Conservation (phyloP, 2,888 invertebrate species). For the Eupithecia pulchellata region DNA sequence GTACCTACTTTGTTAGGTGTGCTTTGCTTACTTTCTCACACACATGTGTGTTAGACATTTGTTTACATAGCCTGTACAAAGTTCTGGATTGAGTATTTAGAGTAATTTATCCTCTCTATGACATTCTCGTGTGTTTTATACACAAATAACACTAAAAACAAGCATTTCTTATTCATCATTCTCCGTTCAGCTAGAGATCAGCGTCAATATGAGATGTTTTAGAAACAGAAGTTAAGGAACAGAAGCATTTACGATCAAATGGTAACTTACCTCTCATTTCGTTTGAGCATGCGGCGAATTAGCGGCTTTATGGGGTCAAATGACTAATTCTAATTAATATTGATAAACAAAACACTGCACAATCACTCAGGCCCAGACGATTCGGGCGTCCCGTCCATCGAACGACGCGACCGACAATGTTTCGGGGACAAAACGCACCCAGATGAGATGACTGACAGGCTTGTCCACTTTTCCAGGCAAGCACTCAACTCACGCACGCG, state of each 20-base stretch:
- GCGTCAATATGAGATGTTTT: background rate
- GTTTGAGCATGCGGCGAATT: slow-evolving; percentile 45
- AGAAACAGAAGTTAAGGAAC: background rate
- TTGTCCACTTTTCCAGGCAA: background rate
- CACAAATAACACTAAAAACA: background rate
- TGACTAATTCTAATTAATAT: slow-evolving; percentile 52
- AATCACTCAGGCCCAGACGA: slow-evolving; percentile 48
- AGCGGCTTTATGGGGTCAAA: slow-evolving; percentile 37
- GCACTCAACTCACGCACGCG: background rate
- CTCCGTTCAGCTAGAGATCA: too few relatives aligned
- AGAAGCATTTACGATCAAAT: background rate
- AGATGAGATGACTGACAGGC: too few relatives aligned
- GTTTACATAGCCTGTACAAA: slow-evolving; percentile 19
- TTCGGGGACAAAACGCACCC: background rate
- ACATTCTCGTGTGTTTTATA: background rate
- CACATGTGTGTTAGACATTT: slow-evolving; percentile 6
- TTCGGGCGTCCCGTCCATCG: slow-evolving; percentile 22
- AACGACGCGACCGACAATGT: background rate
- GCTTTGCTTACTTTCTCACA: background rate
- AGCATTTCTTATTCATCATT: slow-evolving; percentile 11
- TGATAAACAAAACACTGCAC: slow-evolving; percentile 67
- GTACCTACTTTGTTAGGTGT: background rate
- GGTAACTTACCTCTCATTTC: slow-evolving; percentile 59
- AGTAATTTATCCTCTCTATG: background rate
- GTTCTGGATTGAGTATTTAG: background rate